phyloP scores from a whole-genome alignment of 1,140 invertebrate genomes.

The Augochlora pura region DNA sequence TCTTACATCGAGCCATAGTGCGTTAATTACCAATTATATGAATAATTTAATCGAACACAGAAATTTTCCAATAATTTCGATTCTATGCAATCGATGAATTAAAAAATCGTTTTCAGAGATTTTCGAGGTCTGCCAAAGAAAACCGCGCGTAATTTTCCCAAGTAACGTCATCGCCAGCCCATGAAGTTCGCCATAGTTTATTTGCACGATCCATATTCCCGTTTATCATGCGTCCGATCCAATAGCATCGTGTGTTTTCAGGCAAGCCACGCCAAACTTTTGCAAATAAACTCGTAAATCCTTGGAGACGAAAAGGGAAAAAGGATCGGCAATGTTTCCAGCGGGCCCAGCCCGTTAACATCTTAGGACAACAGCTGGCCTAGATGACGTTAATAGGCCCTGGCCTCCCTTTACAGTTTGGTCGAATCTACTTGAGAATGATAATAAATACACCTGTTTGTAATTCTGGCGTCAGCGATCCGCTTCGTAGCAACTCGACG shows the following conservation, averaged over 20 bases:
- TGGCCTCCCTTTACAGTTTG: slow-evolving; percentile 11
- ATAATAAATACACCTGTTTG: slow-evolving; percentile 25
- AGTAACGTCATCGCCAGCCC: not conserved
- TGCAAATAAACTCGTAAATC: slow-evolving; percentile 58
- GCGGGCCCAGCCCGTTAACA: slow-evolving; percentile 46
- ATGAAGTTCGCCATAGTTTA: slow-evolving; percentile 17
- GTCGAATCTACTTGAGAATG: slow-evolving; percentile 16
- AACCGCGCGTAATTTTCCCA: not conserved
- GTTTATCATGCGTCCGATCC: slow-evolving; percentile 10
- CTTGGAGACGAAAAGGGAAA: not conserved
- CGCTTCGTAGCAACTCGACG: too few species aligned
- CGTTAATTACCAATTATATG: too few species aligned
- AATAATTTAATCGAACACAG: too few species aligned
- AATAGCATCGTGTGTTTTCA: slow-evolving; percentile 20
- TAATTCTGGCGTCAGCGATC: not conserved
- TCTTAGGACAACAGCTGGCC: slow-evolving; percentile 54
- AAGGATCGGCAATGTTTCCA: slow-evolving; percentile 16
- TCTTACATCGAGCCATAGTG: too few species aligned
- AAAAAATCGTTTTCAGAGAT: too few species aligned
- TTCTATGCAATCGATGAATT: too few species aligned
- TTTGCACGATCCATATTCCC: slow-evolving; percentile 32
- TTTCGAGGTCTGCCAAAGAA: too few species aligned
- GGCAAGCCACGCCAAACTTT: not conserved
- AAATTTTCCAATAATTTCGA: too few species aligned
- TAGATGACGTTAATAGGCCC: slow-evolving; percentile 19